Conservation (phyloP, 2,113 vertebrate genomes). For the Smithornis capensis region DNA sequence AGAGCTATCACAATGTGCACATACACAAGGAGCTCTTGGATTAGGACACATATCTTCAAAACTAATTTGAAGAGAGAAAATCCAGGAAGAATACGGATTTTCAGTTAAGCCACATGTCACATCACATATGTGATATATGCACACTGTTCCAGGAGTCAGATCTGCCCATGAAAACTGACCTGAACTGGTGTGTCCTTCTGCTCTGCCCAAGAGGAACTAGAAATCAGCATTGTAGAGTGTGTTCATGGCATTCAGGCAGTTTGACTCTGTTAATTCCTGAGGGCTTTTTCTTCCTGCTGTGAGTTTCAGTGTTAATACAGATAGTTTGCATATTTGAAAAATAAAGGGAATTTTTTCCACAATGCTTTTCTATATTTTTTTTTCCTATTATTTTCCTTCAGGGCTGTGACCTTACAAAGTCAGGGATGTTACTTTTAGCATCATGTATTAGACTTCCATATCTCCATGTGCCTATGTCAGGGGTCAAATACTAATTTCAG, state of each 20-base stretch:
- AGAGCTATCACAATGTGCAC: neutral
- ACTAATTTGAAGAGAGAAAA: neutral
- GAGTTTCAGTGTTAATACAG: conserved; percentile 14
- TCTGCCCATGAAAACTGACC: neutral
- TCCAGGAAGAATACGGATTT: neutral
- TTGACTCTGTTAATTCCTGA: neutral
- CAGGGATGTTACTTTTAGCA: neutral
- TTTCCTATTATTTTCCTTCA: neutral
- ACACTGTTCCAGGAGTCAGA: neutral
- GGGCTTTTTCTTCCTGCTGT: conserved; percentile 2
- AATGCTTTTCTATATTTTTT: neutral
- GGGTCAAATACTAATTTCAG: neutral
- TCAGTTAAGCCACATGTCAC: neutral
- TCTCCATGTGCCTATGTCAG: neutral
- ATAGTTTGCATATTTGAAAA: conserved; percentile 44
- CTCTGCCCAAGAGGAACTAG: neutral
- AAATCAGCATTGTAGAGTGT: neutral
- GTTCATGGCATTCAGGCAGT: neutral
- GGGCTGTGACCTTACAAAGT: neutral
- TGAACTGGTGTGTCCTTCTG: neutral
- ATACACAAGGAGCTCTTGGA: neutral
- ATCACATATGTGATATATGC: neutral
- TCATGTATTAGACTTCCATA: neutral
- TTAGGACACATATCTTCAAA: neutral
- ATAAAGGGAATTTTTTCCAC: conserved; percentile 66